Conservation (phyloP, 2,797 vertebrate species). For the Gallinago nigripennis region DNA sequence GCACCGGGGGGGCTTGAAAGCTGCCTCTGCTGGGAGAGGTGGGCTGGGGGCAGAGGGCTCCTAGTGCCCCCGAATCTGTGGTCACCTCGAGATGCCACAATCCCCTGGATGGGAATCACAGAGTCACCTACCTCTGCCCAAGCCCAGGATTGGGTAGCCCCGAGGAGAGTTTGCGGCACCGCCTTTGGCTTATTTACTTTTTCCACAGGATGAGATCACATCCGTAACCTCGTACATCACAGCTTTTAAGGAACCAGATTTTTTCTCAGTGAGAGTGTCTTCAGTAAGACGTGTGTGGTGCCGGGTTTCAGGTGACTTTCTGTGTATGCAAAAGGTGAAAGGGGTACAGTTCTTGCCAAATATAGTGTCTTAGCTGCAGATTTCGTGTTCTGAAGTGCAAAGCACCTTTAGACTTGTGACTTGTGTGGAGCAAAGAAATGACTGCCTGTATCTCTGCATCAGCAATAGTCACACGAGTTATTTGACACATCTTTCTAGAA, state of each 20-base stretch:
- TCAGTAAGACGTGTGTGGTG: neutral
- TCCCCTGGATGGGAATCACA: neutral
- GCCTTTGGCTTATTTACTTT: neutral
- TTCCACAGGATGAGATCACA: neutral
- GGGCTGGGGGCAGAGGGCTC: neutral
- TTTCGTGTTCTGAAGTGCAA: neutral
- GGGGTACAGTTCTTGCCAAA: neutral
- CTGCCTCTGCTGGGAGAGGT: neutral
- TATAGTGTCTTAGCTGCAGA: rapidly evolving
- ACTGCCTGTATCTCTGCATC: neutral
- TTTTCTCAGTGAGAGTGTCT: neutral
- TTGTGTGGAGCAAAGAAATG: neutral
- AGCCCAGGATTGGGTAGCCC: neutral
- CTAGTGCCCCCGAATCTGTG: rapidly evolving
- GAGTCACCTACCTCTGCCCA: neutral
- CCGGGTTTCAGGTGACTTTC: neutral
- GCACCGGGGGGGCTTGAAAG: rapidly evolving
- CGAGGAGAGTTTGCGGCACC: rapidly evolving
- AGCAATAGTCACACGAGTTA: neutral
- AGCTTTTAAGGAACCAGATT: neutral
- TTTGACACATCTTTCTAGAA: neutral
- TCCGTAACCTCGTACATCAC: rapidly evolving
- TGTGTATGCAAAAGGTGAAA: rapidly evolving
- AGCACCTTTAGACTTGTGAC: neutral
- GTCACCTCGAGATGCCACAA: rapidly evolving